Evolutionary conservation across 2,797 vertebrate species (phyloP), one percentile per base, ranked within the genome.

Genomic region (Staurois parvus): DNA sequence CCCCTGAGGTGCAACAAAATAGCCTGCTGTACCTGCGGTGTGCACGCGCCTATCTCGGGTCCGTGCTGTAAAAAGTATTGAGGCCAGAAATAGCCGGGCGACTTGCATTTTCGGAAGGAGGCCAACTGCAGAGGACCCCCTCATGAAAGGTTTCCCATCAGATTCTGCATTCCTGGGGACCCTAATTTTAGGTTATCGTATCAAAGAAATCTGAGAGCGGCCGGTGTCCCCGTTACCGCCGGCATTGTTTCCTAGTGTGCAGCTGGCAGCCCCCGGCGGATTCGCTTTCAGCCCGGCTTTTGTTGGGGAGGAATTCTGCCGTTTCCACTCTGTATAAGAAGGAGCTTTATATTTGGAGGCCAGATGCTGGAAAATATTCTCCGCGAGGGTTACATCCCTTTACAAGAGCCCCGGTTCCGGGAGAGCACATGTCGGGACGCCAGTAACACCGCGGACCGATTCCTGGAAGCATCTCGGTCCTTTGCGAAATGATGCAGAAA

Each of bases 321-420:
- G 79, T 73, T 85, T 73, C 52, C 48, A 40, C 19, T 52, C 67
- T 64, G 17, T 68, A 56, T 74, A 19, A 17, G 67, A 64, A 73
- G 17, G 29, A 59, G 11, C 80, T 52, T 37, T 87, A 87, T 83
- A 78, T 87, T 87, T 73, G 85, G 85, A 81, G 66, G 85, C 59
- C 85, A 87, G 85, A 87, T 87, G 85, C 83, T 87, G 85, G 85
- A 87, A 87, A 87, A 87, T 83, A 87, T 87, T 87, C 80, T 68
- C 29, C 74, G 73, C 68, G 59, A 67, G 85, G 85, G 81, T 87
- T 81, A 87, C 85, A 56, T 83, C 75, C 80, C 83, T 87, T 87
- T 87, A 87, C 85, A 83, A 87, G 85, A 80, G 69, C 73, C 75
- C 83, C 69, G 72, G 83, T 77, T 79, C 72, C n/a, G 77, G 74